These are phyloP conservation scores for Penaeus monodon DNA, from an alignment of 2,888 invertebrate genomes.

Conservation along the genomic window DNA sequence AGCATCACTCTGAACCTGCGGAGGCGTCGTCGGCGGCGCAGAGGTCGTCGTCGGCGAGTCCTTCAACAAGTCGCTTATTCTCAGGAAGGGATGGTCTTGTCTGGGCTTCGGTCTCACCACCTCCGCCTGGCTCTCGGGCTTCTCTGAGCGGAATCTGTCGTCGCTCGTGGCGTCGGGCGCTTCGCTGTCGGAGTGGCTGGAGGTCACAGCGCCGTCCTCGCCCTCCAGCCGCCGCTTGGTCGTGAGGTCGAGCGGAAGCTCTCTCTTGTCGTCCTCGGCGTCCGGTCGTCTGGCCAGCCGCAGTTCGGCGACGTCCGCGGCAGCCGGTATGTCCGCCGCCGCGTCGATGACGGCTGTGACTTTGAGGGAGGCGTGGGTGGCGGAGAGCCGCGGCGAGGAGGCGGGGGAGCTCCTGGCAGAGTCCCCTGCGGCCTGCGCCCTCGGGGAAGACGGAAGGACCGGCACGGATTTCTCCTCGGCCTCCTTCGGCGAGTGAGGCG, in stretches of 20 bases:
- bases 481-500: conserved; percentile 41
- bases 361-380: conserved; percentile 42
- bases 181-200: background rate
- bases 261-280: conserved; percentile 17
- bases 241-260: conserved; percentile 43
- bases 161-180: background rate
- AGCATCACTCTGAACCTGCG: background rate
- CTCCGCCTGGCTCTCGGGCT: conserved; percentile 7
- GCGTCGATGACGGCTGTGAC: conserved; percentile 49
- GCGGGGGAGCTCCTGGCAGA: conserved; percentile 23
- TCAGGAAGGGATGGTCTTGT: conserved; percentile 46
- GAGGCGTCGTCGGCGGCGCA: conserved; percentile 17
- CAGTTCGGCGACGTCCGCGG: background rate
- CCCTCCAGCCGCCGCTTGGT: conserved; percentile 40
- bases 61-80: conserved; percentile 61
- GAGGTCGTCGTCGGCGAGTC: conserved; percentile 30
- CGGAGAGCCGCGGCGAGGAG: conserved; percentile 12
- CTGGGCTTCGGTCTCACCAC: conserved; percentile 15
- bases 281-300: background rate
- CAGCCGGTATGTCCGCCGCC: background rate
- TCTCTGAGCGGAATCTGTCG: background rate
- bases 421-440: background rate
- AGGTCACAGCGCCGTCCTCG: background rate
- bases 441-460: conserved; percentile 4
- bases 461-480: conserved; percentile 25